Evolutionary conservation across 2,113 vertebrate species (phyloP), one percentile per base, ranked within the genome.

Genomic region (Alethe castanea): DNA sequence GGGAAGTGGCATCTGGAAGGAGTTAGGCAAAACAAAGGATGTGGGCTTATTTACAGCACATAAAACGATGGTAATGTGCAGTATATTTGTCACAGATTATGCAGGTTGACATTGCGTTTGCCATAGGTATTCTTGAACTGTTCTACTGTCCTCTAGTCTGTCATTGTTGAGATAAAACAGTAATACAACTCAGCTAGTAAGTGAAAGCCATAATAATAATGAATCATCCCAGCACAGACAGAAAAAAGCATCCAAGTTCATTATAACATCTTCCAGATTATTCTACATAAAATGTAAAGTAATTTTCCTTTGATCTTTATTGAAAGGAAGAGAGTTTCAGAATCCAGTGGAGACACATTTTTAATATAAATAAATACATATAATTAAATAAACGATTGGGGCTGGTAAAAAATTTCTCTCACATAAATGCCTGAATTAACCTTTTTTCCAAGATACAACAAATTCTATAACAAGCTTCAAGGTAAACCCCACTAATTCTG

Each of bases 401-500:
- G 13, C 19, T 56, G 33, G 29, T 72, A 57, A 69, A 92, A 70
- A 0, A 22, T n/a, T 84, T 70, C 59, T 81, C 22, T 88, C n/a
- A n/a, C 31, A 60, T 64, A 95, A 95, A 94, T 86, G 84, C n/a
- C 81, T 74, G 28, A 64, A 65, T 89, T 83, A 92, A 96, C 9
- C 40, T 72, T 95, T 80, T 94, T 96, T 71, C 76, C 60, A 59
- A 76, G 81, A 96, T 95, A 84, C 36, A 88, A 86, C 29, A 80
- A 56, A 65, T 81, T 93, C 60, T 96, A 18, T 90, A 92, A 81
- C 56, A 92, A 86, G 53, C 80, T 97, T 95, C 86, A 62, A 81
- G 54, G 73, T 92, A 96, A 95, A 86, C 48, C 36, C 52, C 83
- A 91, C 76, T 96, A 96, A 94, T 95, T 96, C 78, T 90, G 67